These are phyloP conservation scores for Cerastis leucographa DNA, from an alignment of 2,888 invertebrate genomes.

Conservation along the genomic window DNA sequence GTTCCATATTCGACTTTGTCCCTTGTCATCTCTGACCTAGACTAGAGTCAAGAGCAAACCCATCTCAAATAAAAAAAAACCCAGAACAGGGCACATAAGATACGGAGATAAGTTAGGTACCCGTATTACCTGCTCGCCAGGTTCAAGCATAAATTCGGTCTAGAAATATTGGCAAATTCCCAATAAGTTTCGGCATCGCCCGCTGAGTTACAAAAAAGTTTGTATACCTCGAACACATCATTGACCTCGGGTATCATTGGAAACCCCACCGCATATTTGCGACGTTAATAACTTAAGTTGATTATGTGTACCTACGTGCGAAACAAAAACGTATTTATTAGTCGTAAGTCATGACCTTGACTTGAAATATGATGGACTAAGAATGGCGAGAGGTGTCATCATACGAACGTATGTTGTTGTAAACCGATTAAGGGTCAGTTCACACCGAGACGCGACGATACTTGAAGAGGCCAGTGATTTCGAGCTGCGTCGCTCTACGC, in stretches of 20 bases:
- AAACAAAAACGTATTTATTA: slow-evolving; percentile 37
- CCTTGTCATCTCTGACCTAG: too few species aligned
- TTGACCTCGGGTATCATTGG: slow-evolving; percentile 15
- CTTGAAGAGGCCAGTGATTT: too few species aligned
- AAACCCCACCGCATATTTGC: slow-evolving; percentile 12
- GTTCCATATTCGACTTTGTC: too few species aligned
- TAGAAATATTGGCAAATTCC: slow-evolving; percentile 17
- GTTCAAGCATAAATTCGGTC: neutral
- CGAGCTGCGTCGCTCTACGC: too few species aligned
- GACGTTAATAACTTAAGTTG: slow-evolving; percentile 37
- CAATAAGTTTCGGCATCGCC: neutral
- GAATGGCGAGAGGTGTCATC: slow-evolving; percentile 10
- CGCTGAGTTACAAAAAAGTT: slow-evolving; percentile 26
- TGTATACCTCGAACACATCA: slow-evolving; percentile 2
- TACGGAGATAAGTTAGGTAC: neutral
- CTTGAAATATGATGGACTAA: slow-evolving; percentile 11
- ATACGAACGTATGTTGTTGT: neutral
- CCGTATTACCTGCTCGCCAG: neutral
- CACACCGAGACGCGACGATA: too few species aligned
- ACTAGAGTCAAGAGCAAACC: too few species aligned
- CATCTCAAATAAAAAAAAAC: too few species aligned
- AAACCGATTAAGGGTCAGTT: too few species aligned
- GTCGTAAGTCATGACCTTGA: slow-evolving; percentile 42
- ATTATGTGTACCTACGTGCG: slow-evolving; percentile 19
- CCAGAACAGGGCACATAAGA: neutral